Evolutionary conservation across 2,888 invertebrate species (phyloP), one percentile per base, ranked within the genome.

Genomic region (Euphydryas editha): DNA sequence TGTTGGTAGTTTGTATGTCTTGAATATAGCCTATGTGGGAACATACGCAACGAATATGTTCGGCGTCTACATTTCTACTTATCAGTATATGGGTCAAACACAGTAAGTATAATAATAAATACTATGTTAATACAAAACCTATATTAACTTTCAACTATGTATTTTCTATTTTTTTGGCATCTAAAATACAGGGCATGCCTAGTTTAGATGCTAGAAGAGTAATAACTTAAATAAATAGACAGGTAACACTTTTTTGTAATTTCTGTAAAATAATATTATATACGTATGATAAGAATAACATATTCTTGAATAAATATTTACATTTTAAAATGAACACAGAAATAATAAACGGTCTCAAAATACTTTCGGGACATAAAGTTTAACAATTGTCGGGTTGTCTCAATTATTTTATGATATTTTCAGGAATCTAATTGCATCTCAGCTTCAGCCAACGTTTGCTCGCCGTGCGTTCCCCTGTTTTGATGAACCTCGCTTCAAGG

Each of bases 381-480:
- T 30, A 1, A 30, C 8, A 30, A 7, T 30, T 30, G 1, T 30
- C 30, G 8, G 11, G 3, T 8, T 39, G 1, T 39, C 3, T 11
- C n/a, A n/a, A 39, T 15, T 13, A 20, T 17, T 46, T 46, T n/a
- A 6, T 46, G 5, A 4, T 17, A 20, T 20, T 54, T 58, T 67
- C 76, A 94, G 94, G 59, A 93, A 90, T 73, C 80, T 96, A n/a
- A 94, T 94, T 2, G 93, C 95, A 0, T 95, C 96, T 0, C 95
- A 96, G 69, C 94, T 96, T 61, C 95, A 96, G 79, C 93, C 95
- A 0, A 94, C 94, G 0, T 93, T 93, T 65, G 95, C 95, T 0
- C 94, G 96, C 0, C 91, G 93, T 54, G 96, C 95, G 0, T 96
- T 96, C 80, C 96, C 96, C 0, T 96, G 96, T 77, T 96, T 95